Evolutionary conservation across 1,140 invertebrate species (phyloP), one percentile per base, ranked within the genome.

Genomic region (Apis dorsata): DNA sequence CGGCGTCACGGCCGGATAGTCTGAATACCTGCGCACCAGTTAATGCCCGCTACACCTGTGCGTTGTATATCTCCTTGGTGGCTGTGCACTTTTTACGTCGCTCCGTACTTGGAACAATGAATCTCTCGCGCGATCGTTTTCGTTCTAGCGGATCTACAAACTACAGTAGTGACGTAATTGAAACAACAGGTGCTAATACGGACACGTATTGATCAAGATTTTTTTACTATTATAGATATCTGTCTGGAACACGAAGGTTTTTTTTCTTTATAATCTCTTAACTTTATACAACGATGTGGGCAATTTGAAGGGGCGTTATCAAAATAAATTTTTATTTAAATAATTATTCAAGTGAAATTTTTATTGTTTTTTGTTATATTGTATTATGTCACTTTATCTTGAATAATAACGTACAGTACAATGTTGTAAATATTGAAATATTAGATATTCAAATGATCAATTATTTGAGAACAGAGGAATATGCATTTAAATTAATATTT

Each of bases 11-110:
- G 57, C 65, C 81, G 83, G 83, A 84, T 84, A 75, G 78, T 68
- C 70, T 72, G 83, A 81, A 84, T 84, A 84, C 83, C 79, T 70
- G 82, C 24, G 72, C 72, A 78, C 74, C 74, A 70, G 74, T 79
- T 63, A 79, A 84, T 70, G 63, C 65, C 62, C 10, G 19, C 65
- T 65, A 72, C 83, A 84, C 83, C 83, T 84, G 83, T 84, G 70
- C 79, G 51, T 63, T 84, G 83, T 84, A 81, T 84, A 84, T 84
- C 79, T 84, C 79, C 34, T 74, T 59, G 70, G 21, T 60, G 57
- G 21, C 57, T 34, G 28, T 15, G 63, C 49, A 74, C 44, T 84
- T 84, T 44, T 84, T 84, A 84, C 55, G 49, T 49, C 24, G 24
- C 11, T 13, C 34, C n/a, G 65, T 7, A 19, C 65, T 44, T 55